Base-by-base conservation (phyloP, 2,888 invertebrate species). In the Metallyticus violacea region DNA sequence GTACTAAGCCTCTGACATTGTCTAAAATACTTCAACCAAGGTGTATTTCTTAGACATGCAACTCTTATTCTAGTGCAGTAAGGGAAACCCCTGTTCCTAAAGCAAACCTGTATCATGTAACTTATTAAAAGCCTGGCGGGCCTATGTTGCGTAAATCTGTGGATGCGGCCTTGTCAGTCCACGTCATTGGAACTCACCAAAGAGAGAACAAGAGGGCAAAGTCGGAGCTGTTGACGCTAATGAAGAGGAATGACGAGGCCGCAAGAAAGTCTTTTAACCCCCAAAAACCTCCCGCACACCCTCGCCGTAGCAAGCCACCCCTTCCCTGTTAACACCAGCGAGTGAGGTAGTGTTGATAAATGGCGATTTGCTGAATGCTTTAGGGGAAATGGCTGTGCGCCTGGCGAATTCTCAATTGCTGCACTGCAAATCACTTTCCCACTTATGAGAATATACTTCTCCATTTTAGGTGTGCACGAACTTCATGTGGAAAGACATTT, bases 241-340 rank as follows among this genome's bases (percentile, higher is more conserved):
- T 86, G 86, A 86, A 86, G 86, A 86, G 86, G 81, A 80, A 86
- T 86, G 79, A 29, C 79, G 81, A 15, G 79, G 81, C 79, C 77
- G 27, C 85, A 29, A 26, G 62, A 77, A 26, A 78, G 85, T 77
- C 77, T 40, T 40, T 40, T 81, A 30, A 26, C 40, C 22, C 28
- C 29, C 22, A 7, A 5, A 62, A 15, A 40, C 7, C 40, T 15
- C 40, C 40, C 40, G 3, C 40, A 9, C 40, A 40, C 40, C 40
- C 40, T 15, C 40, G 4, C 2, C 29, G 29, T 29, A 29, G 29
- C 29, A 29, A 29, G 29, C 29, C 6, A 29, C 40, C 40, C 40
- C 15, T 62, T 62, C 40, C 40, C 40, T 62, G 40, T 62, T 62
- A 62, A 62, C 40, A 62, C 40, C 40, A 62, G 40, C 40, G 15